Base-by-base conservation (phyloP, 2,797 vertebrate species). In the Liparis tanakae region DNA sequence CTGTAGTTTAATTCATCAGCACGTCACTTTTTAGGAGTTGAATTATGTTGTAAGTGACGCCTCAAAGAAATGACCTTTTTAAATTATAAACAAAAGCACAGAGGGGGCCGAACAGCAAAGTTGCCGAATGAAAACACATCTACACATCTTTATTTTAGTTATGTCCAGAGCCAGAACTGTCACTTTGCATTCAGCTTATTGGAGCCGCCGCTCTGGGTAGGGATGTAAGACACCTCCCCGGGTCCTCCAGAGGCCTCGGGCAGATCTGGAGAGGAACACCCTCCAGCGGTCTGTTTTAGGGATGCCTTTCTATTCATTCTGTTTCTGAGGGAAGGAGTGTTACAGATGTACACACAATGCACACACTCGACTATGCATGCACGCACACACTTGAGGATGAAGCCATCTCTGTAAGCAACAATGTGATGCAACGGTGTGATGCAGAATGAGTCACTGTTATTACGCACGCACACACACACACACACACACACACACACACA, bases 371-470 rank as follows among this genome's bases (percentile, higher is more conserved):
- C 44, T 61, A 36, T 67, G 41, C 48, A 3, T 12, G 34, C 50
- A 51, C 62, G 20, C 57, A 70, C 13, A 58, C 33, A 80, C 44
- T 62, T 25, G 33, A 41, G 25, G 57, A 84, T 70, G 57, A 74
- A 82, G 58, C 76, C 22, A 10, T 78, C 33, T 71, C 64, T 80
- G 59, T 33, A 73, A 64, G 72, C 25, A 0, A 64, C 74, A 57
- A 17, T 34, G 25, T 62, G 60, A 81, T 67, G 57, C 73, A 68
- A n/a, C n/a, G n/a, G 18, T 34, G 25, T 62, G 60, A 81, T 67
- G 57, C 73, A 68, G 79, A 80, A 70, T 84, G 79, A 86, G 66
- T 85, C 90, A 80, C 62, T 62, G 57, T 70, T 75, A 72, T 76
- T 62, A 66, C 67, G 70, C 59, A 46, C 60, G 51, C 44, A 34